phyloP scores from a whole-genome alignment of 2,797 vertebrate species.

The Ataeniobius toweri region DNA sequence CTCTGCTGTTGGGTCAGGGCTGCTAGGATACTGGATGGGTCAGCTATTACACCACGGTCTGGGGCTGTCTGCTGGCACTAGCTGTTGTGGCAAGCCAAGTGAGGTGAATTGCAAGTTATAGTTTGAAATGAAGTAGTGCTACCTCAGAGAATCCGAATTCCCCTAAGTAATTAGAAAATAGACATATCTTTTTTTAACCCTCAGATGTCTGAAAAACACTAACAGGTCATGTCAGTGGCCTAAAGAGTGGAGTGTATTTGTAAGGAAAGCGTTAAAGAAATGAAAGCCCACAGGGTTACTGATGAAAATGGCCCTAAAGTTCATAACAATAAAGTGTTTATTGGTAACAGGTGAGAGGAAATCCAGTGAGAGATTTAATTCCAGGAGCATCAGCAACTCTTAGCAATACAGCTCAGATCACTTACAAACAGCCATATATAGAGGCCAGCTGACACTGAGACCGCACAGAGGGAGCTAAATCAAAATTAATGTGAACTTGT shows the following conservation, averaged over 20 bases:
- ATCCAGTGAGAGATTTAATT: slow-evolving; percentile 65
- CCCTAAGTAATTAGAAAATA: slow-evolving; percentile 41
- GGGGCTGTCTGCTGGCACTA: slow-evolving; percentile 52
- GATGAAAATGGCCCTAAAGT: slow-evolving; percentile 31
- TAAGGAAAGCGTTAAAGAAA: slow-evolving; percentile 2
- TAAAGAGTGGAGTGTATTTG: background rate
- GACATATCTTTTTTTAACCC: slow-evolving; percentile 28
- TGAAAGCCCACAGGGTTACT: background rate
- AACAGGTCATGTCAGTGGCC: background rate
- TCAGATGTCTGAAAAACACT: slow-evolving; percentile 24
- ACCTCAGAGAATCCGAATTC: slow-evolving; percentile 31
- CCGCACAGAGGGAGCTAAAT: slow-evolving; percentile 53
- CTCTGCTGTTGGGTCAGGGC: slow-evolving; percentile 58
- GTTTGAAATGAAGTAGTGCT: slow-evolving; percentile 17
- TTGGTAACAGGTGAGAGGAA: slow-evolving; percentile 68
- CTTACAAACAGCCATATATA: slow-evolving; percentile 64
- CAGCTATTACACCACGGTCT: slow-evolving; percentile 45
- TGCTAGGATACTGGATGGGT: slow-evolving; percentile 35
- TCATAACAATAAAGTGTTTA: slow-evolving; percentile 60
- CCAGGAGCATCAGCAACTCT: slow-evolving; percentile 72
- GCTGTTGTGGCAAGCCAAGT: slow-evolving; percentile 50
- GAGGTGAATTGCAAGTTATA: slow-evolving; percentile 43
- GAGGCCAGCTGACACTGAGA: slow-evolving; percentile 60
- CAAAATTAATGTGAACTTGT: slow-evolving; percentile 59
- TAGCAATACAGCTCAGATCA: slow-evolving; percentile 58